Conservation (phyloP, 2,888 invertebrate species). For the Monoplex corrugatus region DNA sequence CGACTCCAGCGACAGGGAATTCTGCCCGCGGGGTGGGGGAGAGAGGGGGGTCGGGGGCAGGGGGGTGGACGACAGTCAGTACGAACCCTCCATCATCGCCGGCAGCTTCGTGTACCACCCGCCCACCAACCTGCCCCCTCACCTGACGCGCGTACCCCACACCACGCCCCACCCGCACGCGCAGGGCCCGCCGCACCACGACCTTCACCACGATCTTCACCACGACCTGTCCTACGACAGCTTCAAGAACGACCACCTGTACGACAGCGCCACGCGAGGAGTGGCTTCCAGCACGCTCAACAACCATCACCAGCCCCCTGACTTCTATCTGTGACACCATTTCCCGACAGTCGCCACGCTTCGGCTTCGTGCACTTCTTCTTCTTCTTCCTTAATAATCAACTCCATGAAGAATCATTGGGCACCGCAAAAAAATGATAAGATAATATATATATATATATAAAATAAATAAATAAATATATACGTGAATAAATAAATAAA, state of each 20-base stretch:
- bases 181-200: neutral
- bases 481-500: too few species aligned
- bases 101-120: constrained; percentile 62
- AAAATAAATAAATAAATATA: too few species aligned
- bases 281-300: constrained; percentile 57
- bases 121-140: constrained; percentile 60
- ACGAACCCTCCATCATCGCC: constrained; percentile 61
- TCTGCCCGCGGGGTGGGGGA: constrained; percentile 49
- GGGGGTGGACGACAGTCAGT: constrained; percentile 53
- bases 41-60: constrained; percentile 32
- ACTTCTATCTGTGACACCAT: constrained; percentile 55
- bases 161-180: neutral
- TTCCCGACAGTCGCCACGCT: too few species aligned
- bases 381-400: too few species aligned
- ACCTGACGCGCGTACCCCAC: constrained; percentile 44
- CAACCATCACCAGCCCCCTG: constrained; percentile 57
- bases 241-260: constrained; percentile 61
- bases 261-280: constrained; percentile 50
- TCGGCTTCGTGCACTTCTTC: too few species aligned
- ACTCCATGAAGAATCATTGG: too few species aligned
- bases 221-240: constrained; percentile 60
- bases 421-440: too few species aligned
- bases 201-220: constrained; percentile 23
- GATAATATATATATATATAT: too few species aligned
- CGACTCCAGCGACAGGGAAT: constrained; percentile 55